These are phyloP conservation scores for Macroglossus sobrinus DNA, from an alignment of 2,113 vertebrate genomes.

Conservation along the genomic window DNA sequence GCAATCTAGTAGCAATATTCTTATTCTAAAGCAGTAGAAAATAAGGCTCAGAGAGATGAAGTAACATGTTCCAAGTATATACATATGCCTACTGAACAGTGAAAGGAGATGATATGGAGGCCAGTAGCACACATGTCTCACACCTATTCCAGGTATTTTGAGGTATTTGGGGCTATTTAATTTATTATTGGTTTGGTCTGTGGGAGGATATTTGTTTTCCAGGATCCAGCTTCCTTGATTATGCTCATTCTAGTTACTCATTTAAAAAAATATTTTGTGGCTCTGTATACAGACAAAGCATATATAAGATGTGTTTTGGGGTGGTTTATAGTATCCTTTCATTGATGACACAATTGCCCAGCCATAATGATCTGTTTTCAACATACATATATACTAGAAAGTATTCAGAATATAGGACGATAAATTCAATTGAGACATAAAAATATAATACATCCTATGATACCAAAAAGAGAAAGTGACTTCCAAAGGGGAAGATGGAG, in stretches of 20 bases:
- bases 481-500: not conserved
- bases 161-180: not conserved
- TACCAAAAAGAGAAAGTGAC: not conserved
- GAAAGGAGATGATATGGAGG: no score
- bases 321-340: not conserved
- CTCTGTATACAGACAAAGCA: not conserved
- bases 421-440: not conserved
- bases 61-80: not conserved
- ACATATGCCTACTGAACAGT: not conserved
- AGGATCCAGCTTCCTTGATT: not conserved
- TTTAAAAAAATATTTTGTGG: not conserved
- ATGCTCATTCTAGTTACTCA: not conserved
- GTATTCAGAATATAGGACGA: not conserved
- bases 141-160: not conserved
- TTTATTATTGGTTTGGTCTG: not conserved
- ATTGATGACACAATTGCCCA: not conserved
- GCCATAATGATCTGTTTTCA: not conserved
- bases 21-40: not conserved
- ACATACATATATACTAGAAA: not conserved
- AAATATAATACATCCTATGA: not conserved
- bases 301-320: not conserved
- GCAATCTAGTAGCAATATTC: not conserved
- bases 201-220: not conserved
- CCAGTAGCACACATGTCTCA: not conserved
- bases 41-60: not conserved